phyloP scores from a whole-genome alignment of 2,113 vertebrate species.

The Calidris pygmaea region DNA sequence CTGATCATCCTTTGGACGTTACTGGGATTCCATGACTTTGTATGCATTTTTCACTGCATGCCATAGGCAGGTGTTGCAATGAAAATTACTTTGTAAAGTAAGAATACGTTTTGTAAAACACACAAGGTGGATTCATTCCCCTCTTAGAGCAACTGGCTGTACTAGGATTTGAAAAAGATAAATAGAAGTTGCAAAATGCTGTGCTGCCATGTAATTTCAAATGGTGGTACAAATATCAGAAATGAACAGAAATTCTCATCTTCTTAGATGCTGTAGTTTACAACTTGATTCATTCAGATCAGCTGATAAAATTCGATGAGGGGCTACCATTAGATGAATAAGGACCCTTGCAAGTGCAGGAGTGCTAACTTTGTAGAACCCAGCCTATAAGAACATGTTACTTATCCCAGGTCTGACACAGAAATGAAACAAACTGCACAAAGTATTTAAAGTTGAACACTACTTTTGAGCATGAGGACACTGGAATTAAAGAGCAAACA shows the following conservation, averaged over 20 bases:
- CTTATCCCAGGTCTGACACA: neutral
- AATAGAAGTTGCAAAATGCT: neutral
- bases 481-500: neutral
- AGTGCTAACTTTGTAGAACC: neutral
- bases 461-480: neutral
- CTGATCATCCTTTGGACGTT: neutral
- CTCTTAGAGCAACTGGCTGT: neutral
- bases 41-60: neutral
- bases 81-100: neutral
- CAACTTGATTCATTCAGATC: neutral
- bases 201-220: neutral
- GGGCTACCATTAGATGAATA: neutral
- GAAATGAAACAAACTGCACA: neutral
- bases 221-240: neutral
- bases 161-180: neutral
- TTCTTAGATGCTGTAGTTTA: neutral
- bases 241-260: neutral
- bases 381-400: neutral
- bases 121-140: neutral
- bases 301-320: neutral
- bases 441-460: neutral
- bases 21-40: fast-evolving
- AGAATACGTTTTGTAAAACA: neutral
- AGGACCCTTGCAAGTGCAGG: neutral
- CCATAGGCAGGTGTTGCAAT: neutral